A percentile compares a stretch with the other conserved stretches of the same genome.
phyloP scores from a whole-genome alignment of 2,113 vertebrate species.

The Phalacrocorax aristotelis region DNA sequence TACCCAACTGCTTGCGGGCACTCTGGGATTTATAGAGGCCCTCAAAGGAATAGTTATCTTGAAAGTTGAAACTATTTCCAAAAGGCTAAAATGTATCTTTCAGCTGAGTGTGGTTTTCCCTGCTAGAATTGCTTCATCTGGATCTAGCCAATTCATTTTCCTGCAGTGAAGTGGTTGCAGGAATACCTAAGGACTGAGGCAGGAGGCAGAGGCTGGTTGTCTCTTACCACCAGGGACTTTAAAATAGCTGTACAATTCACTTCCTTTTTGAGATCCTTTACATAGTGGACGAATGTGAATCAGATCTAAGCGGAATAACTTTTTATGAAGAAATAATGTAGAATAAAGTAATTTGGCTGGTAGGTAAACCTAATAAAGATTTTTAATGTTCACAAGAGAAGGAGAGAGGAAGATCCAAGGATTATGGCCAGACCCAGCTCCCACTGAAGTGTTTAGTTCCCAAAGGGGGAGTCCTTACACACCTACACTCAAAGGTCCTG shows the following conservation, averaged over 20 bases:
- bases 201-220: neutral
- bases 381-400: neutral
- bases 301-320: neutral
- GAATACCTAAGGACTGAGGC: neutral
- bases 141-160: neutral
- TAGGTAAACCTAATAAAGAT: neutral
- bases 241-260: neutral
- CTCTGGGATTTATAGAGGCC: neutral
- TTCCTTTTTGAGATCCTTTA: neutral
- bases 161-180: neutral
- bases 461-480: neutral
- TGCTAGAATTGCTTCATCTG: neutral
- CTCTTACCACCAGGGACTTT: neutral
- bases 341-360: neutral
- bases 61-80: slow-evolving; percentile 2
- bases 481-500: neutral
- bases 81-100: neutral
- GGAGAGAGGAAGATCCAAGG: neutral
- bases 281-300: neutral
- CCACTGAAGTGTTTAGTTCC: neutral
- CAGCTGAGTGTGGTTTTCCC: neutral
- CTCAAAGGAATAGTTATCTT: slow-evolving; percentile 45
- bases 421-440: neutral
- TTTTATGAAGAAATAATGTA: neutral
- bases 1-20: neutral